Evolutionary conservation across 1,140 invertebrate genomes (phyloP).

Genomic region (Saxidomus purpurata): DNA sequence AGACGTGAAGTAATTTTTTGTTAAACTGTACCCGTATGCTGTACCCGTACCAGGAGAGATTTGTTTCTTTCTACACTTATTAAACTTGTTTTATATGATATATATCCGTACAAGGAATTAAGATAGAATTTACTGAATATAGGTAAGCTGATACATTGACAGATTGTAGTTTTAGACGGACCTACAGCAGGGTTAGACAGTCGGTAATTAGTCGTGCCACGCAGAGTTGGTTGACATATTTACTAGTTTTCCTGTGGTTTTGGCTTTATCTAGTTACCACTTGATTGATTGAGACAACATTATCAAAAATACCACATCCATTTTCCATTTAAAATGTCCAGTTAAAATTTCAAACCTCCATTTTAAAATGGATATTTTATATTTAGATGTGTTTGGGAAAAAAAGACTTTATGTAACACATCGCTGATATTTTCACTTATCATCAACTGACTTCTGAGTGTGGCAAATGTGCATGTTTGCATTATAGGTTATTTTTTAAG

Average conservation of each 20-base stretch:
- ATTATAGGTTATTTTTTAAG: no score
- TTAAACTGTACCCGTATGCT: no score
- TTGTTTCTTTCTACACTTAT: no score
- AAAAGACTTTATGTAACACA: no score
- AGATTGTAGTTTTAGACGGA: neutral
- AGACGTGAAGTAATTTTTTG: no score
- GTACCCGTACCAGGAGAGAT: no score
- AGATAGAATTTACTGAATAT: conserved; percentile 47
- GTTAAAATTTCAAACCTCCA: no score
- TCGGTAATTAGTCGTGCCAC: conserved; percentile 40
- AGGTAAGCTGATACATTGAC: conserved; percentile 41
- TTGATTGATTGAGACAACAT: conserved; percentile 26
- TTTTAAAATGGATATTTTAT: neutral
- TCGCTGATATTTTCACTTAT: no score
- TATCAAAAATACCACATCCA: neutral
- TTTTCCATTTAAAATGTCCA: neutral
- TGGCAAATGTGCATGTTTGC: no score
- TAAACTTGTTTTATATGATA: neutral
- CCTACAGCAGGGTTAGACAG: conserved; percentile 29
- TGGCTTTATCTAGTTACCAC: conserved; percentile 38
- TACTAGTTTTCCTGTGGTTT: neutral
- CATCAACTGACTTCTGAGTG: no score
- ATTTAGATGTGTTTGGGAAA: no score
- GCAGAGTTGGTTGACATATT: conserved; percentile 37
- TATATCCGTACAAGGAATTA: neutral